phyloP scores from a whole-genome alignment of 2,797 vertebrate genomes.

The Falco cherrug region DNA sequence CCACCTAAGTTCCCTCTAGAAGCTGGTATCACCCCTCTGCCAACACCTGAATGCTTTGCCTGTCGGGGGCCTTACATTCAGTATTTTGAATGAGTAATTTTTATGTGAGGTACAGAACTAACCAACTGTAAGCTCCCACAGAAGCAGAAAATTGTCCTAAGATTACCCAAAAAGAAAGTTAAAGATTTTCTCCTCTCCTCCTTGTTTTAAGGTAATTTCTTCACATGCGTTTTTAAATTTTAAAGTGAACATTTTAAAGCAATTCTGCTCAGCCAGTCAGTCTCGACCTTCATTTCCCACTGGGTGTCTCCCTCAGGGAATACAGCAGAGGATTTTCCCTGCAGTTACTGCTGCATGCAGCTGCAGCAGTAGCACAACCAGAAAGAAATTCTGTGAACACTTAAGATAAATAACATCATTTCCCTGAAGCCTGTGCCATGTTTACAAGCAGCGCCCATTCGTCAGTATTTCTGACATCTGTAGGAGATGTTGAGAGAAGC shows the following conservation, averaged over 20 bases:
- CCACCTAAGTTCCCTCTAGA: neutral
- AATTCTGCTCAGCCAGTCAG: neutral
- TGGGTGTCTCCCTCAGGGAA: neutral
- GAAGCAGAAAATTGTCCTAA: neutral
- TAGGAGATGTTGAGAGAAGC: neutral
- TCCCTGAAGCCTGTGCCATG: neutral
- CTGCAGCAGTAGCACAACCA: neutral
- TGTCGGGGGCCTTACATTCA: neutral
- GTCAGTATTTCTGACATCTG: neutral
- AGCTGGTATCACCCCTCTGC: neutral
- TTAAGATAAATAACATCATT: fast-evolving
- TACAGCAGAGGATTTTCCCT: neutral
- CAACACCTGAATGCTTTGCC: neutral
- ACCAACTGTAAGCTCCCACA: neutral
- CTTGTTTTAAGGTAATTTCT: neutral
- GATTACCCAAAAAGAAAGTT: neutral
- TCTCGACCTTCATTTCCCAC: neutral
- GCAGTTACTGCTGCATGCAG: neutral
- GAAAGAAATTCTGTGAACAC: neutral
- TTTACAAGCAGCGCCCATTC: neutral
- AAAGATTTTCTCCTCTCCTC: neutral
- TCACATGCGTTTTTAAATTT: neutral
- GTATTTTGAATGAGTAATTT: neutral
- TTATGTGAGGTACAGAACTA: neutral
- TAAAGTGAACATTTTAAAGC: neutral